Conservation (phyloP, 2,888 invertebrate genomes). For the Lissocephala sabroskyi region DNA sequence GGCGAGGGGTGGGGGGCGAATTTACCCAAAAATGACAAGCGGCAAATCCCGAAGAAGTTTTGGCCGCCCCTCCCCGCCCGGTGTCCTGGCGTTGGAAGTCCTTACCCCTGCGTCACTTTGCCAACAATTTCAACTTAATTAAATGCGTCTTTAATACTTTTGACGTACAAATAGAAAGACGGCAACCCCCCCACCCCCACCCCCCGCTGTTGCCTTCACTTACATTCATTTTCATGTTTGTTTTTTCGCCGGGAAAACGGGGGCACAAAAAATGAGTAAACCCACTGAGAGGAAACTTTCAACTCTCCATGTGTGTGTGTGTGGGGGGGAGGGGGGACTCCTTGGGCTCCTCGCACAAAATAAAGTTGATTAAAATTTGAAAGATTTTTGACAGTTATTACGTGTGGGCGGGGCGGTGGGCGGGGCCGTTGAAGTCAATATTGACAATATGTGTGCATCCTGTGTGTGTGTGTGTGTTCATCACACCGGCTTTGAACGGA, state of each 20-base stretch:
- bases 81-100: too few species aligned
- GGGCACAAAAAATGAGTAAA: conserved; percentile 18
- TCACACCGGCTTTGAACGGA: too few species aligned
- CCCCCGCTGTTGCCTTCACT: background rate
- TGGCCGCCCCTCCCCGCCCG: too few species aligned
- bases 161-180: conserved; percentile 5
- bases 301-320: conserved; percentile 13
- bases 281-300: conserved; percentile 27
- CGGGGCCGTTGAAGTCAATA: conserved; percentile 33
- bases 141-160: conserved; percentile 63
- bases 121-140: conserved; percentile 62
- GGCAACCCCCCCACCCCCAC: background rate
- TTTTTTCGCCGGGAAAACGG: too few species aligned
- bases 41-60: too few species aligned
- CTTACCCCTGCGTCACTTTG: conserved; percentile 36
- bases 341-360: conserved; percentile 29
- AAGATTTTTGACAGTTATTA: conserved; percentile 63
- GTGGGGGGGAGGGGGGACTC: background rate
- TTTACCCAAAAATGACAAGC: too few species aligned
- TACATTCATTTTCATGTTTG: conserved; percentile 50
- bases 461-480: too few species aligned
- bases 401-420: conserved; percentile 7
- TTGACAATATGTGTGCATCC: too few species aligned
- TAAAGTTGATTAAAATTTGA: conserved; percentile 64
- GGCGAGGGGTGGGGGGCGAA: too few species aligned